phyloP scores from a whole-genome alignment of 2,113 vertebrate genomes.

The Petroica traversi region DNA sequence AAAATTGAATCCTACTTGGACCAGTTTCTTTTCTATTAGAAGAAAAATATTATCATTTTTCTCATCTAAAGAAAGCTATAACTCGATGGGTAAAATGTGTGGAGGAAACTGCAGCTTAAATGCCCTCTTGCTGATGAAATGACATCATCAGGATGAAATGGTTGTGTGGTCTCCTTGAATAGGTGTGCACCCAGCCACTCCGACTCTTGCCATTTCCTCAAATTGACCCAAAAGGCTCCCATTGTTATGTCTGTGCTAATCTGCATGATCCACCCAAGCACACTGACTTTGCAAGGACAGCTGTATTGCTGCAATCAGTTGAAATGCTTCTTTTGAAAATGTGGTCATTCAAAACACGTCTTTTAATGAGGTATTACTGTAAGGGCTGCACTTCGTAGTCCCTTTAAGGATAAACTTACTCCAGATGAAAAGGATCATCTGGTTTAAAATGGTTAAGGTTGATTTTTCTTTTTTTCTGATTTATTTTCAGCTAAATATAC shows the following conservation, averaged over 20 bases:
- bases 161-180: conserved; percentile 13
- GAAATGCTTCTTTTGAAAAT: conserved; percentile 43
- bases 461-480: neutral
- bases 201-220: conserved; percentile 38
- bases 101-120: neutral
- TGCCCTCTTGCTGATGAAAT: conserved; percentile 9
- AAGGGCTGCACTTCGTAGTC: neutral
- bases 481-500: conserved; percentile 33
- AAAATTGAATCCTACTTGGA: neutral
- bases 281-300: conserved; percentile 10
- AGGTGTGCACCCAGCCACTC: conserved; percentile 29
- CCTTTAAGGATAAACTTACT: conserved; percentile 31
- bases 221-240: conserved; percentile 20
- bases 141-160: conserved; percentile 5
- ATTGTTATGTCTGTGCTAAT: conserved; percentile 41
- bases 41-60: neutral
- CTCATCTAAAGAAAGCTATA: neutral
- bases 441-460: conserved; percentile 12
- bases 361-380: conserved; percentile 39
- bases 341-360: conserved; percentile 43
- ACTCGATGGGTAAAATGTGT: neutral
- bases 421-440: conserved; percentile 63
- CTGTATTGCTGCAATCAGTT: conserved; percentile 42
- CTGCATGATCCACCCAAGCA: conserved; percentile 1
- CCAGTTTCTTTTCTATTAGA: neutral